Base-by-base conservation (phyloP, 1,140 invertebrate species). In the Radopholus similis region DNA sequence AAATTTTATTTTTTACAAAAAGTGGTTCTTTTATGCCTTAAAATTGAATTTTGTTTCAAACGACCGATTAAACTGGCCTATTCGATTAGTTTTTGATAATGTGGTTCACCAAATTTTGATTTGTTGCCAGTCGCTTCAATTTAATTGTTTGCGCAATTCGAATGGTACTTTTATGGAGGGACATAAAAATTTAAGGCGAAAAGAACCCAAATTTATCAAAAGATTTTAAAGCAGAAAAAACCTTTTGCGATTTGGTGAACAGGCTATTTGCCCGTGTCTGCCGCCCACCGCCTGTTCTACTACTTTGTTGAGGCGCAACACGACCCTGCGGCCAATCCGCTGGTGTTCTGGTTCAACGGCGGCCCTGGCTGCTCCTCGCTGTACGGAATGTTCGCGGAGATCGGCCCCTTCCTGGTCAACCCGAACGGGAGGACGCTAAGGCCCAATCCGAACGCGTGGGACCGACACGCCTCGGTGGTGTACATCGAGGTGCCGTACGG, bases 331-430 rank as follows among this genome's bases (percentile, higher is more conserved):
- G 44, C 5, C n/a, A 32, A 18, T 68, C 85, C 86, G 18, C 23
- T 86, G 2, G 77, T 87, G 4, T 70, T 87, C 18, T 87, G 86
- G 86, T 68, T 87, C 72, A 87, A 86, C 78, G 86, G 86, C 32
- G 86, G 86, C 44, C 86, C 87, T 58, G 86, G 86, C 0, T 87
- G 86, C 72, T 85, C 84, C 66, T 86, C 85, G 35, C 63, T 86
- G 47, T 74, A 82, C 44, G 86, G 85, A 5, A 70, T 86, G 3
- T 75, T 87, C 4, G 82, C 76, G 63, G 86, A 87, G 75, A 78
- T 85, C 71, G 87, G 87, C 13, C 87, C 87, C 18, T 86, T 83
- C 73, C 75, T 71, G 58, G 68, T 83, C 11, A 79, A 80, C 35
- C 65, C 66, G 54, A 76, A 83, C 68, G 84, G 84, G 4, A 71